Conservation (phyloP, 2,113 vertebrate species). For the Aviceda subcristata region DNA sequence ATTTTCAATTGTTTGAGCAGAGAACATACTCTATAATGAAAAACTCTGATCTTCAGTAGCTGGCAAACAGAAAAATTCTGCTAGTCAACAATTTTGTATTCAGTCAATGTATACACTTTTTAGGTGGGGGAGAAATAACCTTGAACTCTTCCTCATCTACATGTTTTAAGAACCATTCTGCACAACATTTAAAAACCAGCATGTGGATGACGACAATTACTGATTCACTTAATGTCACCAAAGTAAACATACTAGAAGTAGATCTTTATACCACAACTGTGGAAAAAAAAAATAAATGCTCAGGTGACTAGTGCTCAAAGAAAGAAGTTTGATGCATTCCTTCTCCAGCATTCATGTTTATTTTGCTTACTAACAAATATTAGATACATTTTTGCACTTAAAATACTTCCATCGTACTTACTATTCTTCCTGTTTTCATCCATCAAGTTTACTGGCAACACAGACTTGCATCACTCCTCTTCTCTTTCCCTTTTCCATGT, state of each 20-base stretch:
- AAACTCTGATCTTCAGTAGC: background rate
- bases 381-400: background rate
- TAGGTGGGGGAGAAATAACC: background rate
- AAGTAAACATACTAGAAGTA: background rate
- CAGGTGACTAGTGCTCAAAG: background rate
- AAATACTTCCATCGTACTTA: fast-evolving
- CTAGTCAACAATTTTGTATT: background rate
- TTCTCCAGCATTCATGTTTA: background rate
- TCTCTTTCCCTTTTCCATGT: background rate
- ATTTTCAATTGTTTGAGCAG: background rate
- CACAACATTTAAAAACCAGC: background rate
- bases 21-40: background rate
- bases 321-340: background rate
- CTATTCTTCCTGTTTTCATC: background rate
- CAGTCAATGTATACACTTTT: background rate
- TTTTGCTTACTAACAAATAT: background rate
- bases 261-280: background rate
- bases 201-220: background rate
- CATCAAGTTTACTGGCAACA: background rate
- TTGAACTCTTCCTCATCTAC: background rate
- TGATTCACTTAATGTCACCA: background rate
- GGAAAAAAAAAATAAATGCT: background rate
- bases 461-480: background rate
- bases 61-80: background rate
- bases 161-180: background rate